Evolutionary conservation across 2,888 invertebrate species (phyloP).

Genomic region (Metallyticus violacea): DNA sequence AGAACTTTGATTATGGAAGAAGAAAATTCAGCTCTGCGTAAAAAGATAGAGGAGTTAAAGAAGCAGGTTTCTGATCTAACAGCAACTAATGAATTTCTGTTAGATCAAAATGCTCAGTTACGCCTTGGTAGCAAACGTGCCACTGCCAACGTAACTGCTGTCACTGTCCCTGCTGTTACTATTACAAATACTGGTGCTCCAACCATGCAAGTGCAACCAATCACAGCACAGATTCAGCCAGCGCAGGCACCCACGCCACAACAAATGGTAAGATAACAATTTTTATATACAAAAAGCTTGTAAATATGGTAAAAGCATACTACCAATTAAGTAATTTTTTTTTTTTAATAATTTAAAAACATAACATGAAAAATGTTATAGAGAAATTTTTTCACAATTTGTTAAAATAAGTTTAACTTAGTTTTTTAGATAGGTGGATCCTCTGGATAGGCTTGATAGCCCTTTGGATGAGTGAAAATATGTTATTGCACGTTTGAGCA

Average conservation of each 20-base stretch:
- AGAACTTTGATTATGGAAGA: slow-evolving; percentile 48
- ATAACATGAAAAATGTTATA: background rate
- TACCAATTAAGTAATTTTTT: background rate
- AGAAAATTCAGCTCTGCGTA: slow-evolving; percentile 63
- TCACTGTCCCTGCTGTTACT: slow-evolving; percentile 59
- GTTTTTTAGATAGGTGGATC: no score
- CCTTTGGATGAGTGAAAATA: no score
- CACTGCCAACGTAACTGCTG: slow-evolving; percentile 52
- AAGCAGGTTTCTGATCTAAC: slow-evolving; percentile 68
- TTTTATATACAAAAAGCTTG: background rate
- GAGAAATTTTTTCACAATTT: no score
- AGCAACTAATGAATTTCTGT: slow-evolving; percentile 73
- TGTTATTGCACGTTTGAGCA: no score
- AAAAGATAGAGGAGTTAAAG: slow-evolving; percentile 66
- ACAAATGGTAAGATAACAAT: slow-evolving; percentile 42
- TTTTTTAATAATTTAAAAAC: background rate
- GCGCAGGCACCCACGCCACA: slow-evolving; percentile 46
- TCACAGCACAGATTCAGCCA: slow-evolving; percentile 46
- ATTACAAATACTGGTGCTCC: slow-evolving; percentile 52
- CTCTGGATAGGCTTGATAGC: no score
- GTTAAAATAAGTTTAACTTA: no score
- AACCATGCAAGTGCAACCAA: slow-evolving; percentile 33
- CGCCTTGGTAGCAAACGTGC: slow-evolving; percentile 57
- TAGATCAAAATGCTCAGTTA: slow-evolving; percentile 73
- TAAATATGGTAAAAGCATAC: no score